Evolutionary conservation across 2,113 vertebrate genomes (phyloP).

Genomic region (Solea senegalensis): DNA sequence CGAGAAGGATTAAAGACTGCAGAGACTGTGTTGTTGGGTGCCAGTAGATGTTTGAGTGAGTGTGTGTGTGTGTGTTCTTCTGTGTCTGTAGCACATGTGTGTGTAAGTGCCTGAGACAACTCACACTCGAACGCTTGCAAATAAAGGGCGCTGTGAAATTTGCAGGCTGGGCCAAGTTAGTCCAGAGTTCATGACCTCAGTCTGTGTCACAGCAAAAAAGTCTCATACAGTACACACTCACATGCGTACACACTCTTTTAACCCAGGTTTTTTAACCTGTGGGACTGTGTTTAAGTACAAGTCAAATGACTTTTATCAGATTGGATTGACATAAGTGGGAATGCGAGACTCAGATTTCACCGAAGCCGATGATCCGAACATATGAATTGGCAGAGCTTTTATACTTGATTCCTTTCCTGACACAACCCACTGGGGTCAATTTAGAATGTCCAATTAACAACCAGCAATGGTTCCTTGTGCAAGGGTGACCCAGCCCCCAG

Average conservation of each 20-base stretch:
- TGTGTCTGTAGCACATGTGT: constrained; percentile 31
- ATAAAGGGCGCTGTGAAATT: constrained; percentile 57
- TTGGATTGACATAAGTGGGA: no score
- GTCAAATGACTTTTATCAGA: neutral
- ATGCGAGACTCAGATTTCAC: no score
- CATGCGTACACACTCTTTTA: constrained; percentile 8
- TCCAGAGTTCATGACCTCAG: constrained; percentile 65
- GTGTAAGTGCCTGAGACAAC: constrained; percentile 32
- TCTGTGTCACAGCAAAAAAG: constrained; percentile 60
- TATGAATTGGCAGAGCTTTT: no score
- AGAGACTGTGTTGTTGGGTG: constrained; percentile 46
- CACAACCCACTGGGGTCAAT: no score
- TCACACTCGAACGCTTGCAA: constrained; percentile 57
- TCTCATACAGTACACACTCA: constrained; percentile 44
- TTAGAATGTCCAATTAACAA: no score
- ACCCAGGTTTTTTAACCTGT: no score
- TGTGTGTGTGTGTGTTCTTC: constrained; percentile 42
- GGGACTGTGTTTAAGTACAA: neutral
- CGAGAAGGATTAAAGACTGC: constrained; percentile 65
- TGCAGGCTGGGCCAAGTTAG: constrained; percentile 40
- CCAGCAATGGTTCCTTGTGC: no score
- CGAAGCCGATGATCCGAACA: no score
- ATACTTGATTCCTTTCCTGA: no score
- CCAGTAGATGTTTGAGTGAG: constrained; percentile 33
- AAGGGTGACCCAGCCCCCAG: no score